A percentile compares a stretch with the other conserved stretches of the same genome.
phyloP scores from a whole-genome alignment of 2,113 vertebrate genomes.

The Upupa epops region DNA sequence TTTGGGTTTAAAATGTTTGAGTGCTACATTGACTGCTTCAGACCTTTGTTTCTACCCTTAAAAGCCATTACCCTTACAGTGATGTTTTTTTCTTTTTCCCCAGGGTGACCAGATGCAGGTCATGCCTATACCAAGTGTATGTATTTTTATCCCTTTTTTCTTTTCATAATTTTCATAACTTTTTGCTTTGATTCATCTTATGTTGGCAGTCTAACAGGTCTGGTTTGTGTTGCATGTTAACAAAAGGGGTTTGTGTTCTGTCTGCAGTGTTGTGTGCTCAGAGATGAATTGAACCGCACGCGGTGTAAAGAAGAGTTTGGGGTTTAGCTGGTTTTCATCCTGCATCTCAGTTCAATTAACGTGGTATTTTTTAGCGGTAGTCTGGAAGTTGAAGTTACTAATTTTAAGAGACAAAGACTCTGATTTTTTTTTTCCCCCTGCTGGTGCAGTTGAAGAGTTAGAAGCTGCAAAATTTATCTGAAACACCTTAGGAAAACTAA shows the following conservation, averaged over 20 bases:
- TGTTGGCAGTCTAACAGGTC: constrained; percentile 54
- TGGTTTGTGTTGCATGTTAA: constrained; percentile 60
- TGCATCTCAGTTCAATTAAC: not conserved
- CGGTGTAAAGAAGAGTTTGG: constrained; percentile 26
- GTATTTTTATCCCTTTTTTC: constrained; percentile 82
- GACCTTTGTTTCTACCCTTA: constrained; percentile 62
- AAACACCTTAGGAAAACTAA: not conserved
- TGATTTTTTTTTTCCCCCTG: not conserved
- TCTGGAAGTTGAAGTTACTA: not conserved
- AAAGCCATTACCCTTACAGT: constrained; percentile 67
- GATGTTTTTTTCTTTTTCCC: constrained; percentile 73
- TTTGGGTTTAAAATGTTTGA: constrained; percentile 55
- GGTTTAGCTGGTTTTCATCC: not conserved
- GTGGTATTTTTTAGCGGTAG: not conserved
- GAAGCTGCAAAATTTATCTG: not conserved
- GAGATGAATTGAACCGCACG: not conserved
- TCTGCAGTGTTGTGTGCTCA: not conserved
- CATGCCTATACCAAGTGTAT: constrained; percentile 93
- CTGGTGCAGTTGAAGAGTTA: not conserved
- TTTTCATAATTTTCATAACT: constrained; percentile 65
- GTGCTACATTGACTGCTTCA: constrained; percentile 38
- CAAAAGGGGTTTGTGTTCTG: constrained; percentile 35
- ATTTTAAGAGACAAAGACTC: not conserved
- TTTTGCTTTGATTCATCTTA: constrained; percentile 66
- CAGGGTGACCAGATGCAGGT: constrained; percentile 94